phyloP scores from a whole-genome alignment of 2,797 vertebrate genomes.

The Epinephelus awoara region DNA sequence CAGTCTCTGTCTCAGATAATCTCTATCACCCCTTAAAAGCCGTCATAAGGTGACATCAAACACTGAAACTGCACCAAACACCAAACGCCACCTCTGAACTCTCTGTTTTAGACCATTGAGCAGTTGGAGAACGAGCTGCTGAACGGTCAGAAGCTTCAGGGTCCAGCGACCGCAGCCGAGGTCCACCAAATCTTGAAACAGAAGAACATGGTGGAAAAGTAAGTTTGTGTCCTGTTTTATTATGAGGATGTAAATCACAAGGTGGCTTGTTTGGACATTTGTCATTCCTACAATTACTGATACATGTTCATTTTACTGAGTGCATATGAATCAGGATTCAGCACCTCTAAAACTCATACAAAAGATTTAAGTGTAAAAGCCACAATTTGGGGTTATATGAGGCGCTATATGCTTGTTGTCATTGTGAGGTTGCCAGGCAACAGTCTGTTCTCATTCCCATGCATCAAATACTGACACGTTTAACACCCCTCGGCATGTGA shows the following conservation, averaged over 20 bases:
- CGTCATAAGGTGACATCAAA: neutral
- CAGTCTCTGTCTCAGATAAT: neutral
- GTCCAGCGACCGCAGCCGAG: conserved; percentile 93
- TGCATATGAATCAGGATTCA: neutral
- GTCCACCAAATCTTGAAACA: conserved; percentile 91
- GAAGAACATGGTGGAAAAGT: conserved; percentile 93
- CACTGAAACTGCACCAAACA: neutral
- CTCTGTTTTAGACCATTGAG: conserved; percentile 89
- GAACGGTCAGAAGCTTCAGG: conserved; percentile 98
- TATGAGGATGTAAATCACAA: neutral
- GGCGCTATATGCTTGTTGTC: too few relatives aligned
- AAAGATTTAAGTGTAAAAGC: neutral
- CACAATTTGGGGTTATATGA: neutral
- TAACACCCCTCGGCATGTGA: too few relatives aligned
- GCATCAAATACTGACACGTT: too few relatives aligned
- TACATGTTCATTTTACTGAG: neutral
- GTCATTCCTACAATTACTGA: neutral
- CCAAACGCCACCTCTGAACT: neutral
- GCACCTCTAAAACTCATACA: neutral
- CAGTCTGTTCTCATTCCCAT: too few relatives aligned
- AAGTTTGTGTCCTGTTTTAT: conserved; percentile 66
- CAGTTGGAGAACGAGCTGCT: conserved; percentile 96
- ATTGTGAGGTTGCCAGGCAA: too few relatives aligned
- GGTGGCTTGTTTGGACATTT: neutral
- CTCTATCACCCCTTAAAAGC: neutral